Base-by-base conservation (phyloP, 1,140 invertebrate genomes). In the Caerostris darwini region DNA sequence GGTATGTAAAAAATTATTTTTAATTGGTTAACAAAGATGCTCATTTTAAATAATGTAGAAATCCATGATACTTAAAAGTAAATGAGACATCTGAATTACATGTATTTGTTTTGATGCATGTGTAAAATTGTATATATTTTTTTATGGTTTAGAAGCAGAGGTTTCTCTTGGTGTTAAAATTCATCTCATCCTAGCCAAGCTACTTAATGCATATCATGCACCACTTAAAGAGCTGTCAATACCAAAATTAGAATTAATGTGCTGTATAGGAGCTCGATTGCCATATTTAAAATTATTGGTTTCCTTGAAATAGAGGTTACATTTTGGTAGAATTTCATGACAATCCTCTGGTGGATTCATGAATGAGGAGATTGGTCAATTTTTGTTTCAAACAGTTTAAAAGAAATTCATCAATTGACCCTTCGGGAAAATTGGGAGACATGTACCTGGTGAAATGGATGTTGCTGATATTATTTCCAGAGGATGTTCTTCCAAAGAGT, bases 271-370 rank as follows among this genome's bases (percentile, higher is more conserved):
- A n/a, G n/a, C n/a, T n/a, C n/a, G n/a, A n/a, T n/a, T n/a, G n/a
- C n/a, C n/a, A n/a, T n/a, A n/a, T n/a, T n/a, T n/a, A n/a, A n/a
- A n/a, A n/a, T 3, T 14, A 34, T 81, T 14, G 77, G n/a, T 10
- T 87, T 77, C 8, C 14, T 50, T 14, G 71, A 67, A 6, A 54
- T 90, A 10, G 53, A 81, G 61, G 57, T 69, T 1, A 50, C 8
- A 17, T 91, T 88, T 83, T 92, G 94, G 90, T 50, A 61, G 3
- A 82, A 94, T 59, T 92, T 50, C 3, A 61, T n/a, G 3, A 34
- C 53, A n/a, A 77, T 53, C 54, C 81, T 94, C 14, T 83, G 77
- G 54, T 88, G 94, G 82, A 94, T 88, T 8, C 88, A 93, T 61
- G 58, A 67, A 56, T 50, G 69, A 77, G 61, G 57, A 54, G 10